These are phyloP conservation scores for Solen grandis DNA, from an alignment of 1,140 invertebrate genomes.

Conservation along the genomic window DNA sequence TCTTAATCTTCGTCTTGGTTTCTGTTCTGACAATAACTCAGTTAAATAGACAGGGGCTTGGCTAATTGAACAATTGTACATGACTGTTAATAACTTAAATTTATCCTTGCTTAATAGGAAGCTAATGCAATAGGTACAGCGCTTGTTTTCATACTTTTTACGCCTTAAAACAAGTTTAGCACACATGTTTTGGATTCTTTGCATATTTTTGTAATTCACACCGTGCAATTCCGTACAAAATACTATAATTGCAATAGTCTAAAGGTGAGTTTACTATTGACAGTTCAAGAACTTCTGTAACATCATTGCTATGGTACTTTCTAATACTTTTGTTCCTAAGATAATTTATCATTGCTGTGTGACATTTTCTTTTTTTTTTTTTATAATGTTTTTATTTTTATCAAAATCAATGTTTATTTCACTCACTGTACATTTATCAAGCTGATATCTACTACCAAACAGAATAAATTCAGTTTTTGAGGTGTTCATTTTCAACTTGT, in stretches of 20 bases:
- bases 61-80: slow-evolving; percentile 22
- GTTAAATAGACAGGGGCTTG: slow-evolving; percentile 4
- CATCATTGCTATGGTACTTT: background rate
- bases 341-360: background rate
- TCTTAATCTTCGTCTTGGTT: too few species aligned
- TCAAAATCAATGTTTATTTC: background rate
- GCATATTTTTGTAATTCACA: slow-evolving; percentile 16
- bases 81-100: slow-evolving; percentile 3
- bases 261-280: background rate
- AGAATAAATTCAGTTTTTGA: background rate
- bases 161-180: slow-evolving; percentile 33
- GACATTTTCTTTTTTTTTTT: background rate
- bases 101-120: slow-evolving; percentile 21
- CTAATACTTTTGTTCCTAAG: background rate
- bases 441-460: background rate
- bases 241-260: background rate
- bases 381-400: background rate
- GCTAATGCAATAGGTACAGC: slow-evolving; percentile 13
- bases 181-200: slow-evolving; percentile 26
- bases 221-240: background rate
- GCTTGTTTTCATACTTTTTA: slow-evolving; percentile 16
- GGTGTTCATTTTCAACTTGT: background rate
- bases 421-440: background rate
- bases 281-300: background rate
- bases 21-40: too few species aligned